Percentiles rank a stretch among this genome's conserved stretches.
These are phyloP conservation scores for Crenuchus spilurus DNA, from an alignment of 2,797 vertebrate genomes.

Conservation along the genomic window DNA sequence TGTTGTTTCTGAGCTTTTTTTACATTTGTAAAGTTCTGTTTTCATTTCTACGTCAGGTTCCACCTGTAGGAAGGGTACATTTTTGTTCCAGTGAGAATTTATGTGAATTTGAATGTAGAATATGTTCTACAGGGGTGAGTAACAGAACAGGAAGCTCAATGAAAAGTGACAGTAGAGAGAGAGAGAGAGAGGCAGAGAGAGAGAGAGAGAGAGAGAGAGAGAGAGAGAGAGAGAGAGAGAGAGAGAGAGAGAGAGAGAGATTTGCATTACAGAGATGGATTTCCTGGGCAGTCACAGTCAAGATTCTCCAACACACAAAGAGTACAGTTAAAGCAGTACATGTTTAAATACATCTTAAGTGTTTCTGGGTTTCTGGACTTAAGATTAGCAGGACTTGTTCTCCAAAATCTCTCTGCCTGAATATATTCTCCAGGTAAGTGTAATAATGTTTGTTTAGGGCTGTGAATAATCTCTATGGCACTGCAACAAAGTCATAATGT, in stretches of 20 bases:
- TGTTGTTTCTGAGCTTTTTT: background rate
- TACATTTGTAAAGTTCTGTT: background rate
- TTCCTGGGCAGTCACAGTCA: conserved; percentile 42
- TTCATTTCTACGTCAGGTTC: background rate
- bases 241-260: background rate
- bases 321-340: no score
- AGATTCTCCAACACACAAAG: background rate
- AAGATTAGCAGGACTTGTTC: background rate
- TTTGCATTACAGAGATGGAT: background rate
- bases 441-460: background rate
- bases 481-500: background rate
- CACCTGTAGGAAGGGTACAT: background rate
- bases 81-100: background rate
- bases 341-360: background rate
- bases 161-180: background rate
- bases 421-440: conserved; percentile 38
- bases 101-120: background rate
- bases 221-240: background rate
- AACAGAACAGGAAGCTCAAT: background rate
- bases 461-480: background rate
- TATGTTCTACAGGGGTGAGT: background rate
- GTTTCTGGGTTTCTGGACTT: background rate
- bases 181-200: background rate
- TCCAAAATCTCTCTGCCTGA: no score
- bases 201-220: background rate